phyloP scores from a whole-genome alignment of 2,888 invertebrate genomes.

The Pandemis cinnamomeana region DNA sequence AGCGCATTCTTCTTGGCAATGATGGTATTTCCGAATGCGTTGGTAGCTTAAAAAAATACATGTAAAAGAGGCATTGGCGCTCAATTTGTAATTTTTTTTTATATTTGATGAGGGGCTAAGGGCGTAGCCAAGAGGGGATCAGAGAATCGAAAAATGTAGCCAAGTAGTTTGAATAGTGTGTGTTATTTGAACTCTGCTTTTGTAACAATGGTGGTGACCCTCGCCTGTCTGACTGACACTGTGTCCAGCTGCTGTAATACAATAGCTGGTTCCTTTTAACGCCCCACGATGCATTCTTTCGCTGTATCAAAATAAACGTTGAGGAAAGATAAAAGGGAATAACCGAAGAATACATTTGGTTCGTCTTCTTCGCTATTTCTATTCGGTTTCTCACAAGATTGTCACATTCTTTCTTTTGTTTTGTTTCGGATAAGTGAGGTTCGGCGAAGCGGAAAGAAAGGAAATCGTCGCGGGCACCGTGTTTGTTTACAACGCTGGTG shows the following conservation, averaged over 20 bases:
- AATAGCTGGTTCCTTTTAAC: slow-evolving; percentile 16
- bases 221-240: not conserved
- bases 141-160: no score
- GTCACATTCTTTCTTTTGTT: slow-evolving; percentile 48
- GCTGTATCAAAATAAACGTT: slow-evolving; percentile 14
- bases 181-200: not conserved
- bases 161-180: no score
- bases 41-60: no score
- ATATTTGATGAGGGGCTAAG: no score
- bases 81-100: no score
- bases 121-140: no score
- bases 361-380: not conserved
- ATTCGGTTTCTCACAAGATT: not conserved
- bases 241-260: slow-evolving; percentile 8
- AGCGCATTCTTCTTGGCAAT: no score
- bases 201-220: not conserved
- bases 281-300: slow-evolving; percentile 10
- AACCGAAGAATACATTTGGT: not conserved
- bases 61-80: no score
- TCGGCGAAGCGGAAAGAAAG: slow-evolving; percentile 66
- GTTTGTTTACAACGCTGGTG: slow-evolving; percentile 59
- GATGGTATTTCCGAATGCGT: no score
- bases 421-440: slow-evolving; percentile 64
- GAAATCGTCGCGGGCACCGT: slow-evolving; percentile 59
- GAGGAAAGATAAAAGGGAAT: not conserved